Base-by-base conservation (phyloP, 2,113 vertebrate species). In the Mionectes macconnelli region DNA sequence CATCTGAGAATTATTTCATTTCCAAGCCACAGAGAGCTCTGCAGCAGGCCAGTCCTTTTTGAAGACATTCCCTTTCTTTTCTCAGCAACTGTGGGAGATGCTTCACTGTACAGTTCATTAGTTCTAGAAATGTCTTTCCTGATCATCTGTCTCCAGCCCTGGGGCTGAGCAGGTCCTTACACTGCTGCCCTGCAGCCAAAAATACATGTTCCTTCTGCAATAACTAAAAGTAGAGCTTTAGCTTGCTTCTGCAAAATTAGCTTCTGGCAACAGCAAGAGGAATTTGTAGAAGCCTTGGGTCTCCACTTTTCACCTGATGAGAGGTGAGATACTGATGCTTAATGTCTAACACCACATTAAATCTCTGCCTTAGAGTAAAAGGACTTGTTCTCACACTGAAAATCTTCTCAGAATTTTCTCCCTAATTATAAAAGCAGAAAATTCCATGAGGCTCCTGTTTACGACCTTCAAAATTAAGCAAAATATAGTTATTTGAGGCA, bases 1-100 rank as follows among this genome's bases (percentile, higher is more conserved):
- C 89, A 95, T 91, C 66, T 91, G 84, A 94, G 84, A 95, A 87
- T 62, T 75, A 91, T 91, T 86, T 82, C 10, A 40, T 42, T 72
- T 50, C 69, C 10, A 15, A 93, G 56, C 69, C 63, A 2, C 83
- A 67, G 69, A 92, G 52, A 39, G 2, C 37, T 53, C 44, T 69
- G 31, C 12, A 8, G 47, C 33, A 81, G 47, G 83, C 83, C 44
- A 55, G 31, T 30, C 22, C 44, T 87, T 87, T 93, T 79, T 40
- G 73, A 88, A 86, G 66, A 24, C 53, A 18, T 75, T 78, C 52
- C 25, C 59, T 52, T 86, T 57, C 40, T 88, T 95, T 72, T 57
- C 52, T 82, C 77, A 79, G 53, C 66, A 44, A 3, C 37, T 79
- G 14, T 33, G 57, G 45, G 59, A 90, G 57, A 84, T 90, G 52